Evolutionary conservation across 2,888 invertebrate species (phyloP).

Genomic region (Eilema caniola): DNA sequence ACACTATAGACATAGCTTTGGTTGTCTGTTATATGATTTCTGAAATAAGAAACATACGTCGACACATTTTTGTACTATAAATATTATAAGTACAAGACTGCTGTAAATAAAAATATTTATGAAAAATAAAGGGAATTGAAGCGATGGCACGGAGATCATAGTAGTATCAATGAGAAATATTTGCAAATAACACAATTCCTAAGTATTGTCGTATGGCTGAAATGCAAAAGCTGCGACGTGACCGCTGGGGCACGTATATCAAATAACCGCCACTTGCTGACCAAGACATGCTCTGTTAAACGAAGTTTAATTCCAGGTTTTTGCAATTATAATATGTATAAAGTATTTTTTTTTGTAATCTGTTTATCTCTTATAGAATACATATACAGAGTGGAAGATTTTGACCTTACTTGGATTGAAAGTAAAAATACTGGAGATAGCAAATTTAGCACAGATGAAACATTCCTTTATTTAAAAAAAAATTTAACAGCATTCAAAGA

Average conservation of each 20-base stretch:
- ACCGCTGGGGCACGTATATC: slow-evolving; percentile 2
- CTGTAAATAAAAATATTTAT: background rate
- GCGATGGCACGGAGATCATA: background rate
- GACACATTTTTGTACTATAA: no score
- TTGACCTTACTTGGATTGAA: no score
- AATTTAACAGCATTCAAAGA: no score
- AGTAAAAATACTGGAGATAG: no score
- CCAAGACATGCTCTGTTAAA: background rate
- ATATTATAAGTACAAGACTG: background rate
- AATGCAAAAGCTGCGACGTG: background rate
- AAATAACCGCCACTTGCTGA: background rate
- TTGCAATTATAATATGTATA: background rate
- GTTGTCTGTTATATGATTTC: no score
- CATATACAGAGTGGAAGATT: no score
- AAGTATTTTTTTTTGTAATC: background rate
- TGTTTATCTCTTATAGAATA: background rate
- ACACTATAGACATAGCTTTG: no score
- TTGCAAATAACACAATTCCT: background rate
- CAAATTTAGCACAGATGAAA: no score
- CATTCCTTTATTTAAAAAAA: no score
- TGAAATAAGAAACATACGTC: no score
- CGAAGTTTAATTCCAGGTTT: background rate
- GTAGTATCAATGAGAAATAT: background rate
- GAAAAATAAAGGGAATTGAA: background rate
- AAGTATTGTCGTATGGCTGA: background rate